A percentile compares a stretch with the other conserved stretches of the same genome.
phyloP scores from a whole-genome alignment of 2,888 invertebrate genomes.

The Villa cingulata region DNA sequence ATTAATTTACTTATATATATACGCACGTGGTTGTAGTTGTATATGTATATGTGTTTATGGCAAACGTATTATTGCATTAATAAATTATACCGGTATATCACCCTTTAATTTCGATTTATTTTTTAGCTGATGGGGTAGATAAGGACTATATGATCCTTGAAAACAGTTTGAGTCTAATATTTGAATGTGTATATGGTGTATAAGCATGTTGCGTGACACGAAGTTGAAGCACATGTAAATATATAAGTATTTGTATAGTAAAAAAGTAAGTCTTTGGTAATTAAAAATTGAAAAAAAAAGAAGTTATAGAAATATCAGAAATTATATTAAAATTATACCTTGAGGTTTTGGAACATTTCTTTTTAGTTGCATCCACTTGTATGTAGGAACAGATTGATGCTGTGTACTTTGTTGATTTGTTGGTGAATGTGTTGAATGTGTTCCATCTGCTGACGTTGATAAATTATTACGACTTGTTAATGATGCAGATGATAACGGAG shows the following conservation, averaged over 20 bases:
- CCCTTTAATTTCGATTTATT: background rate
- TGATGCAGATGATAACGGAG: constrained; percentile 10
- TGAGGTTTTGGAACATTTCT: constrained; percentile 88
- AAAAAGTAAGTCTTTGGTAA: too few relatives aligned
- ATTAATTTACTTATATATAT: too few relatives aligned
- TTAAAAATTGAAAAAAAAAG: too few relatives aligned
- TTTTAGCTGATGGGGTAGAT: constrained; percentile 6
- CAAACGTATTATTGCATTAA: too few relatives aligned
- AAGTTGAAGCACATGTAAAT: background rate
- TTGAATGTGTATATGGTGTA: background rate
- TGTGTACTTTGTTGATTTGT: constrained; percentile 37
- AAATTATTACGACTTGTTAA: constrained; percentile 10
- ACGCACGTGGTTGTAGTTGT: too few relatives aligned
- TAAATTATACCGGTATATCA: too few relatives aligned
- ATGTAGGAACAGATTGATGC: constrained; percentile 66
- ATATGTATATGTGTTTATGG: too few relatives aligned
- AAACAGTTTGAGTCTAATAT: constrained; percentile 4
- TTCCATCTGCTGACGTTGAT: constrained; percentile 8
- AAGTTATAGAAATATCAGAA: background rate
- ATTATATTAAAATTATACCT: constrained; percentile 41
- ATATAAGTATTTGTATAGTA: too few relatives aligned
- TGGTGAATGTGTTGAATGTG: constrained; percentile 15
- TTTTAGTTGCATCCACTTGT: constrained; percentile 99
- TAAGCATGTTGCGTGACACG: background rate
- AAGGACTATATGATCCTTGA: constrained; percentile 7